Evolutionary conservation across 2,797 vertebrate genomes (phyloP).

Genomic region (Cryptoprocta ferox): DNA sequence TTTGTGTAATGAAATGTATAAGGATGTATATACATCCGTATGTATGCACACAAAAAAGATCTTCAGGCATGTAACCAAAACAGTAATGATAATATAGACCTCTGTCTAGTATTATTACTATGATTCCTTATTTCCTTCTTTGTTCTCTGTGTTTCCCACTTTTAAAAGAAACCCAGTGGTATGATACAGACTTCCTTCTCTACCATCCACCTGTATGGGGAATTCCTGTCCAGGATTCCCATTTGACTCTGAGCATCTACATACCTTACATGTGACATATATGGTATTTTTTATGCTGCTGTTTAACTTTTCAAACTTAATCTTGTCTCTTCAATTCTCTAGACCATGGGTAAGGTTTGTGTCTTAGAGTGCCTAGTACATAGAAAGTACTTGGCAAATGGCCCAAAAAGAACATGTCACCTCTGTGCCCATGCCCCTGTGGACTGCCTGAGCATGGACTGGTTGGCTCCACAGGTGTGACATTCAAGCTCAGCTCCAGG

Average conservation of each 20-base stretch:
- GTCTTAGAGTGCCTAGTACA: background rate
- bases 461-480: background rate
- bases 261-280: background rate
- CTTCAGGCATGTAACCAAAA: background rate
- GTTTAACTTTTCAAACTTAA: background rate
- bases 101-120: constrained; percentile 1
- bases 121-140: background rate
- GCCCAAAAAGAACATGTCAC: background rate
- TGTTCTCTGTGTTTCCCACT: background rate
- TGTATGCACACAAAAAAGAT: background rate
- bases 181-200: background rate
- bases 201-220: background rate
- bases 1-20: background rate
- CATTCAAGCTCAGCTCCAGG: constrained; percentile 10
- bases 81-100: background rate
- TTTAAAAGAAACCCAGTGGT: background rate
- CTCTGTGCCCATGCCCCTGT: background rate
- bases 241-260: background rate
- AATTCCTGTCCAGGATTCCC: background rate
- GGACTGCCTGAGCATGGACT: background rate
- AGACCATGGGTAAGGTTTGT: background rate
- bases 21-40: background rate
- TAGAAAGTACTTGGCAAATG: background rate
- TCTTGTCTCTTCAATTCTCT: background rate
- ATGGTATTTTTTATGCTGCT: background rate